Base-by-base conservation (phyloP, 2,113 vertebrate genomes). In the Labeo catla region DNA sequence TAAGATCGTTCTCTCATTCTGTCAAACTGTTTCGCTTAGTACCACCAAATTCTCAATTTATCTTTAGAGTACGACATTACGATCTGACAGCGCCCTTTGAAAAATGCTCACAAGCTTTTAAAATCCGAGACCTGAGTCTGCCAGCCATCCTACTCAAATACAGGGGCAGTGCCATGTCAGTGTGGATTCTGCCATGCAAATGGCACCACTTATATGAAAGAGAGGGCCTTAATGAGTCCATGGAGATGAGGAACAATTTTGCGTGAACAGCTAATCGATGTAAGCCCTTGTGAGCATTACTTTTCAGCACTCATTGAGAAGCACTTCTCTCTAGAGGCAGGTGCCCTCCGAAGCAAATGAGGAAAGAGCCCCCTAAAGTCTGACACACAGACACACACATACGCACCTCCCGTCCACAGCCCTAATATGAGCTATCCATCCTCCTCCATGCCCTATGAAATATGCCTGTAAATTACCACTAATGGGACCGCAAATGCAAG, bases 401-500 rank as follows among this genome's bases (percentile, higher is more conserved):
- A 36, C 1, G 23, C 39, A 77, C 39, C 21, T 57, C 50, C 80
- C 4, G 47, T 82, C 28, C 86, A 65, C 72, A 76, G 72, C 86
- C 91, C 90, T 89, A 91, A 68, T 59, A 63, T 61, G 70, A 28
- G 78, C 54, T 39, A 93, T 93, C 89, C 91, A 93, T 93, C 90
- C 21, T 54, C 43, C 85, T 15, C 61, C 63, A 2, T 1, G 45
- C 87, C 88, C 78, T 77, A 72, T 90, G 92, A 92, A 91, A 92
- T 92, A 93, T 90, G 91, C 90, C 91, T 81, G 87, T 86, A 89
- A 85, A 89, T 49, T 89, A 91, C 88, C 90, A 84, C 88, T 93
- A 93, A 93, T 93, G 92, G 89, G 87, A 61, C 89, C 36, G 47
- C 88, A 86, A 93, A 89, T 88, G 90, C 87, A 82, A 87, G 88